Conservation (phyloP, 2,888 invertebrate species). For the Tipula helvola region DNA sequence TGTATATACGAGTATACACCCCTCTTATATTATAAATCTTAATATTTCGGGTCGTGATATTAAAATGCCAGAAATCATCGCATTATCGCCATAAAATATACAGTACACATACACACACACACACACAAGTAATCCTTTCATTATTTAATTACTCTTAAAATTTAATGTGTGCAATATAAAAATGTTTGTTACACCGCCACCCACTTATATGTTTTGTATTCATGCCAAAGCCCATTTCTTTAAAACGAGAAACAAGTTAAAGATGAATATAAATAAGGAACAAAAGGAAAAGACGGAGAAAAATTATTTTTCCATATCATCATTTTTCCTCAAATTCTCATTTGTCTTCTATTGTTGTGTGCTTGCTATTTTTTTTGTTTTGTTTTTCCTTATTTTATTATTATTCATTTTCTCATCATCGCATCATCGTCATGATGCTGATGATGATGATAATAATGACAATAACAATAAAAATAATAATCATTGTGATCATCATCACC, state of each 20-base stretch:
- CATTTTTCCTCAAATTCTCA: not conserved
- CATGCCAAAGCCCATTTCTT: not conserved
- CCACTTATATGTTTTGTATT: not conserved
- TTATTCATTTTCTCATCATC: not conserved
- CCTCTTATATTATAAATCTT: not conserved
- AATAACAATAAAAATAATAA: not conserved
- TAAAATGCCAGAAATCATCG: not conserved
- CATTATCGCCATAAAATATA: not conserved
- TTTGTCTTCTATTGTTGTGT: not conserved
- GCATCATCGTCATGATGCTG: not conserved
- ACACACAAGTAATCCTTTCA: not conserved
- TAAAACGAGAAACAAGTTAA: not conserved
- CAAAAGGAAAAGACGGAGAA: not conserved
- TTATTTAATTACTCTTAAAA: not conserved
- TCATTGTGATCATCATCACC: not conserved
- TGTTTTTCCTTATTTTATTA: not conserved
- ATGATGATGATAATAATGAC: not conserved
- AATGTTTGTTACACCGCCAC: not conserved
- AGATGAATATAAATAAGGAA: not conserved
- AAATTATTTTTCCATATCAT: conserved; percentile 4
- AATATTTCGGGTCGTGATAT: not conserved
- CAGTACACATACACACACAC: not conserved
- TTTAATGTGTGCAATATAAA: not conserved
- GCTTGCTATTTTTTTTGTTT: not conserved
- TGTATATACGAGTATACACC: not conserved